Percentiles rank a stretch among this genome's conserved stretches.
phyloP scores from a whole-genome alignment of 2,888 invertebrate species.

The Mesopsocus fuscifrons region DNA sequence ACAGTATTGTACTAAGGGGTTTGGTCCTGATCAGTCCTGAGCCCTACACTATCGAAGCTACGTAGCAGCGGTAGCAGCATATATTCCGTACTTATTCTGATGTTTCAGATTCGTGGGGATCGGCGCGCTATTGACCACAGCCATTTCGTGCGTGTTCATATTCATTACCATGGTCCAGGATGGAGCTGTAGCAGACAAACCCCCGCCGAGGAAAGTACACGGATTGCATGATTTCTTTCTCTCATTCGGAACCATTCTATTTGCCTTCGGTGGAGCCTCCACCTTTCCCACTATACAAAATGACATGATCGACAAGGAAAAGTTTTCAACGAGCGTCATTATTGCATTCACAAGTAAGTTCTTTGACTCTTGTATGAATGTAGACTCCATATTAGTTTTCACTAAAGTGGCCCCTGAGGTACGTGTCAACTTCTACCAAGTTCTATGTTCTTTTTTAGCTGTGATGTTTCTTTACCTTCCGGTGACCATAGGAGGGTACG shows the following conservation, averaged over 20 bases:
- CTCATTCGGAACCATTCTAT: conserved; percentile 48
- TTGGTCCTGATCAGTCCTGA: too few species aligned
- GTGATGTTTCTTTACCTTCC: conserved; percentile 37
- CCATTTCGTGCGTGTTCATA: conserved; percentile 39
- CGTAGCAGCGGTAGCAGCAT: too few species aligned
- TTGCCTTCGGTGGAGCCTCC: conserved; percentile 52
- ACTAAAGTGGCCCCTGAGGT: too few species aligned
- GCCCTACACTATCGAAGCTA: too few species aligned
- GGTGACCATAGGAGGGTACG: conserved; percentile 39
- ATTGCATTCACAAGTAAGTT: conserved; percentile 39
- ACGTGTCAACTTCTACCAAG: too few species aligned
- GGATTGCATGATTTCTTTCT: conserved; percentile 43
- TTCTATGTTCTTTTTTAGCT: conserved; percentile 26
- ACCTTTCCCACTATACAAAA: conserved; percentile 63
- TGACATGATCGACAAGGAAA: conserved; percentile 45
- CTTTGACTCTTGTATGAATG: not conserved
- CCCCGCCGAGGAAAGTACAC: conserved; percentile 30
- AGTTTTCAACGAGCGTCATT: conserved; percentile 41
- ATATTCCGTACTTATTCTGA: too few species aligned
- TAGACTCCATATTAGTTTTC: too few species aligned
- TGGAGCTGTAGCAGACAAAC: conserved; percentile 24
- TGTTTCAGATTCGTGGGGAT: conserved; percentile 40
- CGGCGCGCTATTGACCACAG: conserved; percentile 39
- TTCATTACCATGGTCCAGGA: conserved; percentile 40
- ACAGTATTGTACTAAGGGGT: too few species aligned